Conservation (phyloP, 2,888 invertebrate species). For the Branchipolynoe longqiensis region DNA sequence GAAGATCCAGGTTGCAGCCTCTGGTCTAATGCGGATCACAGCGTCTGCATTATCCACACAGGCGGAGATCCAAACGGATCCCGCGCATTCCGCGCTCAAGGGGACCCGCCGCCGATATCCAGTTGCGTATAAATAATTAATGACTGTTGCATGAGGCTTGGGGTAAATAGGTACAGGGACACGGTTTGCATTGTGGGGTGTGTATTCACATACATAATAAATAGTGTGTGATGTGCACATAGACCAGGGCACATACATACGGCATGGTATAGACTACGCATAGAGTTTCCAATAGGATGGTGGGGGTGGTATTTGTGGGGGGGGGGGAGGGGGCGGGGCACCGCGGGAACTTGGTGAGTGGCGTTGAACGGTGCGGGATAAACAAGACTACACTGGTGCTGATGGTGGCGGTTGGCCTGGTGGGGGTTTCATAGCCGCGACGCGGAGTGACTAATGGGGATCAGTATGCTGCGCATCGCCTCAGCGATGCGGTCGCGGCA, state of each 20-base stretch:
- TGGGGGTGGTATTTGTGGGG: background rate
- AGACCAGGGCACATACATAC: background rate
- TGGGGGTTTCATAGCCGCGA: background rate
- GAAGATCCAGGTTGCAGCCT: background rate
- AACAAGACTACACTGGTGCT: background rate
- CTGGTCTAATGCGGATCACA: background rate
- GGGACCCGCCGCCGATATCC: background rate
- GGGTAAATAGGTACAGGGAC: constrained; percentile 26
- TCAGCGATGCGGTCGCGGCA: constrained; percentile 1
- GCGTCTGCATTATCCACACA: background rate
- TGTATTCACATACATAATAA: too few species aligned
- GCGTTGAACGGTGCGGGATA: background rate
- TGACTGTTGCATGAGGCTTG: background rate
- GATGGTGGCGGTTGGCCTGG: background rate
- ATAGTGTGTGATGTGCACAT: background rate
- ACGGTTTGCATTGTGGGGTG: background rate
- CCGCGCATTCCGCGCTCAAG: constrained; percentile 2
- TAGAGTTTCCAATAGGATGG: background rate
- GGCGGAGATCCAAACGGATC: too few species aligned
- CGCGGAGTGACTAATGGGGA: background rate
- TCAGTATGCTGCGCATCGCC: too few species aligned
- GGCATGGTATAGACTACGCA: background rate
- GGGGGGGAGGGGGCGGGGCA: background rate
- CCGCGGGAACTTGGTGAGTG: background rate
- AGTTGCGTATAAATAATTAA: constrained; percentile 25